Conservation (phyloP, 2,113 vertebrate species). For the Otis tarda region DNA sequence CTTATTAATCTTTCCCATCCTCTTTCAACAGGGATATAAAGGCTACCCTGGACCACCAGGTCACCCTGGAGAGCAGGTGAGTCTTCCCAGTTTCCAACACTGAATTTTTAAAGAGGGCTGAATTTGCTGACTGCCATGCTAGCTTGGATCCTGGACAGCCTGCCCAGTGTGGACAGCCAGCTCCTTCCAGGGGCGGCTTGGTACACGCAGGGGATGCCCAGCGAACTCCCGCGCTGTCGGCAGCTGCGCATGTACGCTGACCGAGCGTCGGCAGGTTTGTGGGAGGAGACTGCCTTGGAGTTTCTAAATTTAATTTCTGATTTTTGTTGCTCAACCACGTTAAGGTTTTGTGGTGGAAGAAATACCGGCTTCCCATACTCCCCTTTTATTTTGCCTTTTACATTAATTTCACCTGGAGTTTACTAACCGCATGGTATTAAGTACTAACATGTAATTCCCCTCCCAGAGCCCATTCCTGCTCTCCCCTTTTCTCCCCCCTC, state of each 20-base stretch:
- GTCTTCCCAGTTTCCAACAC: constrained; percentile 41
- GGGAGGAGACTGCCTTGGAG: neutral
- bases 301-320: neutral
- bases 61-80: constrained; percentile 94
- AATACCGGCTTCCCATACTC: neutral
- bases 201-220: neutral
- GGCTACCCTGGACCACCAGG: constrained; percentile 91
- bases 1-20: constrained; percentile 3
- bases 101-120: neutral
- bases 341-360: neutral
- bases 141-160: neutral
- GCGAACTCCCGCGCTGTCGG: neutral
- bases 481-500: neutral
- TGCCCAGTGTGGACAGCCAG: neutral
- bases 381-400: neutral
- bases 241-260: neutral
- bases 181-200: neutral
- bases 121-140: neutral
- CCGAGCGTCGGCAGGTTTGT: neutral
- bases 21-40: constrained; percentile 84
- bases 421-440: constrained; percentile 3
- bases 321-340: neutral
- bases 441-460: neutral
- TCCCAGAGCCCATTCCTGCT: neutral
- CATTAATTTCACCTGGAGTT: constrained; percentile 15